Evolutionary conservation across 2,888 invertebrate species (phyloP).

Genomic region (Ernsta delagoae): DNA sequence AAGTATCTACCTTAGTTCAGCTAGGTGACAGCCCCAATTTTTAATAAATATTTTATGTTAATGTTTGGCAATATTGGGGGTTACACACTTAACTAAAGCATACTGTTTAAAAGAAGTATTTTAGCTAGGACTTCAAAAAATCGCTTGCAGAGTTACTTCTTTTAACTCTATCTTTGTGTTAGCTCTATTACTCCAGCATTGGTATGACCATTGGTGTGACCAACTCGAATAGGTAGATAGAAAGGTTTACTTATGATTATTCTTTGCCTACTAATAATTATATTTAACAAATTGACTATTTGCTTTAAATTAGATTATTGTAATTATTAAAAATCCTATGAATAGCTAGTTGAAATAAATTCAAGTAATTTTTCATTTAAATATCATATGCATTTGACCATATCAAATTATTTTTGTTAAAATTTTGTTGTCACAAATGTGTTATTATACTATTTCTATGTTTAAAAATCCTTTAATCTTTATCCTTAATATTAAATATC

Average conservation of each 20-base stretch:
- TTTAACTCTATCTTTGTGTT: neutral
- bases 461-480: neutral
- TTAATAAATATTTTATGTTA: too few species aligned
- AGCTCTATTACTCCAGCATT: neutral
- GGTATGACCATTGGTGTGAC: neutral
- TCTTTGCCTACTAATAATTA: neutral
- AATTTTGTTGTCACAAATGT: slow-evolving; percentile 1
- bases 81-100: too few species aligned
- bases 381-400: neutral
- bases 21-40: too few species aligned
- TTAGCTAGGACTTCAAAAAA: neutral
- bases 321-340: neutral
- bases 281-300: neutral
- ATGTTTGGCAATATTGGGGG: too few species aligned
- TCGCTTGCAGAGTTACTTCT: too few species aligned
- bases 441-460: neutral
- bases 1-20: too few species aligned
- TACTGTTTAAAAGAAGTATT: too few species aligned
- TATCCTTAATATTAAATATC: neutral
- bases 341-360: neutral
- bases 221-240: neutral
- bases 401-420: neutral
- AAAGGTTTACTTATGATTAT: neutral
- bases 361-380: neutral
- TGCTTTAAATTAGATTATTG: too few species aligned